Base-by-base conservation (phyloP, 2,888 invertebrate genomes). In the Terebella lapidaria region DNA sequence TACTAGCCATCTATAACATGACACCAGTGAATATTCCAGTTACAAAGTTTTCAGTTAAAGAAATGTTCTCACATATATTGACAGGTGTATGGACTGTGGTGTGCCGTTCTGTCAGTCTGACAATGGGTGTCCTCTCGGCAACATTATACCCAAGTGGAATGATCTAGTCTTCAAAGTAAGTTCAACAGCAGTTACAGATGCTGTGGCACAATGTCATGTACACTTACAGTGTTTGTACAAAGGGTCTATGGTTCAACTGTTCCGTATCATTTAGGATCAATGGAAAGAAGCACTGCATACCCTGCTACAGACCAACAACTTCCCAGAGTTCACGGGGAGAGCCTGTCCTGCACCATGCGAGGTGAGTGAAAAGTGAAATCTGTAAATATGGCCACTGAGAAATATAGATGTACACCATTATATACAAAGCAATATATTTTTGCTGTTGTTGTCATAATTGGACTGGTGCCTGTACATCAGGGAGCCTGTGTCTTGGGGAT, bases 71-170 rank as follows among this genome's bases (percentile, higher is more conserved):
- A n/a, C n/a, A n/a, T n/a, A n/a, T n/a, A n/a, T n/a, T n/a, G n/a
- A n/a, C 61, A 81, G 84, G 60, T 99, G 97, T 78, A 97, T 97
- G 97, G 97, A 97, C 76, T 97, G 97, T 81, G 97, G 97, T 26
- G 94, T 99, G n/a, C 94, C 94, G 5, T 94, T 95, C 84, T 99
- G 99, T 77, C 93, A 94, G 78, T 92, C 92, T 42, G 86, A 87
- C 45, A 92, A 95, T 79, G 97, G 97, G 54, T 99, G 97, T 78
- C 97, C 97, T 0, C 86, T 99, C 45, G 96, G 96, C 30, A 99
- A 99, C 81, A 94, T 99, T 70, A 94, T 99, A 69, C 99, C 99
- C 57, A 95, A 95, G 83, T 99, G 96, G 95, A 99, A 99, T 82
- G 93, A 96, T 77, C 87, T 99, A 24, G 86, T 99, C n/a, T 97